A percentile compares a stretch with the other conserved stretches of the same genome.
phyloP scores from a whole-genome alignment of 2,113 vertebrate genomes.

The Chunga burmeisteri region DNA sequence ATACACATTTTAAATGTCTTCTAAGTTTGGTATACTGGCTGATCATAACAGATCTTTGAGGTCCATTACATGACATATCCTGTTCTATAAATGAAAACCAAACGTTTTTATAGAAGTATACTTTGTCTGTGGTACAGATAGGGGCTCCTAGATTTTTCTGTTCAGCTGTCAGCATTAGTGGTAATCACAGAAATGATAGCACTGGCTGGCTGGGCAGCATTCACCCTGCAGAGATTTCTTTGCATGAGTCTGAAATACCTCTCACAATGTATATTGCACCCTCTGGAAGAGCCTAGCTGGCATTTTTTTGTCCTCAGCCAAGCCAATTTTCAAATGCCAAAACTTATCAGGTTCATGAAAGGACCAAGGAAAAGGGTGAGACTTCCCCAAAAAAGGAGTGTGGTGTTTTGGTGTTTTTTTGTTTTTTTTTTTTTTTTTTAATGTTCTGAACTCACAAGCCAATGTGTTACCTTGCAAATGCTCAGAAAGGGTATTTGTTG shows the following conservation, averaged over 20 bases:
- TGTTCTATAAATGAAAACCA: not conserved
- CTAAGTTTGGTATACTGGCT: not conserved
- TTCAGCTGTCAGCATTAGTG: not conserved
- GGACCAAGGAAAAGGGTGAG: not conserved
- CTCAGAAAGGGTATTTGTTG: not conserved
- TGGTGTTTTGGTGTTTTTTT: not conserved
- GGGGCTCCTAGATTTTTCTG: not conserved
- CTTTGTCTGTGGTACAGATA: not conserved
- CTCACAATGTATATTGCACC: not conserved
- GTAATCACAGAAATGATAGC: not conserved
- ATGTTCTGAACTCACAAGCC: not conserved
- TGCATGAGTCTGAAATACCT: not conserved
- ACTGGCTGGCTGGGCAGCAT: not conserved
- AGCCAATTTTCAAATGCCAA: not conserved
- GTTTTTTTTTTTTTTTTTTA: not conserved
- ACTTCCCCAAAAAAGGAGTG: rapidly evolving
- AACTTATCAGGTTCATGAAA: not conserved
- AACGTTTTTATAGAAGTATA: not conserved
- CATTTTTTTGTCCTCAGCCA: not conserved
- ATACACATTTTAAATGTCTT: not conserved
- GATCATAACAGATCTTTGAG: not conserved
- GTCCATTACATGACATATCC: not conserved
- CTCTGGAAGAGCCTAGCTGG: not conserved
- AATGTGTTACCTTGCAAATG: not conserved
- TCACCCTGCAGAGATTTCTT: not conserved